These are phyloP conservation scores for Temnothorax ravouxi DNA, from an alignment of 2,888 invertebrate species.

Conservation along the genomic window DNA sequence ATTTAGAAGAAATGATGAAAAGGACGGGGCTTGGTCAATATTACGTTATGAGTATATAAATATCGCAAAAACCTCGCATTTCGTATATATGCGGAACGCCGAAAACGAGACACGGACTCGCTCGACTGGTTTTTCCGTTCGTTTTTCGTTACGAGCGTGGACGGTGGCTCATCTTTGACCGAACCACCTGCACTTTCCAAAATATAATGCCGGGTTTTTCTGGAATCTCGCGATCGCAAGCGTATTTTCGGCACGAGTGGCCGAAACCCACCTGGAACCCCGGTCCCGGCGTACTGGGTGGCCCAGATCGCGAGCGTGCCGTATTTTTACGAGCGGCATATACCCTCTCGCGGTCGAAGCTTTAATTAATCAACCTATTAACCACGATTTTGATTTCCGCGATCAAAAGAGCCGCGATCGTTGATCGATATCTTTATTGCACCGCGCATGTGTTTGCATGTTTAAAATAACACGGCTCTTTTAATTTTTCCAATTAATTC, in stretches of 20 bases:
- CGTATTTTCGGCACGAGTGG: conserved; percentile 5
- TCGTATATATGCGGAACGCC: background rate
- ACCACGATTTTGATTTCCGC: conserved; percentile 39
- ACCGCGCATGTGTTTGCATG: background rate
- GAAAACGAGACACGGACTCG: background rate
- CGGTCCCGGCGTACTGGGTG: conserved; percentile 40
- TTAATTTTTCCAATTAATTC: conserved; percentile 38
- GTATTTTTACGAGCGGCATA: conserved; percentile 44
- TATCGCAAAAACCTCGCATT: background rate
- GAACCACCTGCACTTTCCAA: conserved; percentile 43
- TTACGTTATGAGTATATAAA: background rate
- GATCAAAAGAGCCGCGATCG: conserved; percentile 46
- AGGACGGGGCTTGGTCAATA: background rate
- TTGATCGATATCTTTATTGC: conserved; percentile 50
- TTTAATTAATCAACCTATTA: conserved; percentile 54
- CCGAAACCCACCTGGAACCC: conserved; percentile 36
- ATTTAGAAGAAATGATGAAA: background rate
- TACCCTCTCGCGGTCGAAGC: conserved; percentile 22
- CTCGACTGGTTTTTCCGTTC: conserved; percentile 1
- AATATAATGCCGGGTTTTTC: conserved; percentile 36
- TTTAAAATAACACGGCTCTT: background rate
- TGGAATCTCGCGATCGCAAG: conserved; percentile 19
- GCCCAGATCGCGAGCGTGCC: conserved; percentile 42
- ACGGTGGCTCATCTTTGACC: conserved; percentile 15
- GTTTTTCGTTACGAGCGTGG: background rate